Evolutionary conservation across 2,888 invertebrate species (phyloP), one percentile per base, ranked within the genome.

Genomic region (Ormyrus labotus): DNA sequence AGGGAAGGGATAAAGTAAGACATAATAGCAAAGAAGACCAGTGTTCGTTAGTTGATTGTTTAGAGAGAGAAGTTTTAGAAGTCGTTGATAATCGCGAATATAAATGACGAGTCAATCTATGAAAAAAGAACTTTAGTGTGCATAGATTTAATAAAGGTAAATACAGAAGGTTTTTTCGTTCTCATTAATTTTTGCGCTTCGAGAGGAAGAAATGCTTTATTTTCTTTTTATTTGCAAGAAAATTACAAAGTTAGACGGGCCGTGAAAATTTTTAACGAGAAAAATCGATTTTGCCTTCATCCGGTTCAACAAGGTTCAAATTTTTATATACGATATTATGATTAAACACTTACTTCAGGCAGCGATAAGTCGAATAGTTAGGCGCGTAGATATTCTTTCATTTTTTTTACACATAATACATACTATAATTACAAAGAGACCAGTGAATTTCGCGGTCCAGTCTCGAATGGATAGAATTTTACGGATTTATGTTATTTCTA

Each of bases 1-100:
- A 58, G 51, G 19, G 6, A 47, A 65, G 61, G n/a, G 50, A 48
- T 57, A 68, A 53, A 10, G 64, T 53, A 75, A 48, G 48, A 75
- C 58, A 76, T 79, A 67, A 78, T 76, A 76, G 58, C 11, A 82
- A 82, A 65, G 51, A 60, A 80, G 58, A 80, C 74, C 80, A 74
- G 82, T 82, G 82, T 80, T 82, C 75, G 70, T 82, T 82, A 77
- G 71, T 67, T 81, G 11, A 63, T 79, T 76, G 64, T 72, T 78
- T 78, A 75, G 61, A 19, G 53, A 64, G 57, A 74, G 53, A 61
- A n/a, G 70, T 64, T 80, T 80, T 76, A 60, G 61, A 34, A 60
- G 45, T 79, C 61, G 11, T 73, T 67, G 45, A 13, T 34, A 0
- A 65, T 19, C 64, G 19, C 34, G 48, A 11, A 68, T 61, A 47